phyloP scores from a whole-genome alignment of 53 echinoderm and acorn worm species.

The Holothuria scabra region DNA sequence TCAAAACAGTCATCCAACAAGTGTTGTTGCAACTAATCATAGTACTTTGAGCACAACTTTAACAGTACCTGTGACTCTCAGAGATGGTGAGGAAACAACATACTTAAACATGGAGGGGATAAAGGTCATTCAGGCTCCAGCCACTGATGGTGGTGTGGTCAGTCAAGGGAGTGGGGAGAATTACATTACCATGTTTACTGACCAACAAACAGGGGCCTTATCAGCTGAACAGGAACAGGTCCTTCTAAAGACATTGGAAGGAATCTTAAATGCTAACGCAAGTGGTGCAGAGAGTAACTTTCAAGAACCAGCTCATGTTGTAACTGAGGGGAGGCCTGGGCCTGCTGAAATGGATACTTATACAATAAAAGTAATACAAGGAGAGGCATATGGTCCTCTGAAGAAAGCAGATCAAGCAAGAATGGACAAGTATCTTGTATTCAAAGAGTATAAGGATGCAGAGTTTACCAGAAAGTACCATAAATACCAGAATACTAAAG shows the following conservation, averaged over 20 bases:
- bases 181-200: slow-evolving; percentile 26
- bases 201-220: not conserved
- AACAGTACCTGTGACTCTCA: slow-evolving; percentile 19
- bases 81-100: not conserved
- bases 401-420: slow-evolving; percentile 19
- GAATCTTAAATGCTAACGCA: slow-evolving; percentile 3
- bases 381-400: slow-evolving; percentile 28
- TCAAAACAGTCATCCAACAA: no score
- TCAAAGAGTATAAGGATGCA: slow-evolving; percentile 19
- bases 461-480: slow-evolving; percentile 35
- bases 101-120: slow-evolving; percentile 20
- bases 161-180: slow-evolving; percentile 3
- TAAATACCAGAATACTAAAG: slow-evolving; percentile 38
- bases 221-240: slow-evolving; percentile 38
- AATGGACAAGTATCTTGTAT: slow-evolving; percentile 31
- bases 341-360: not conserved
- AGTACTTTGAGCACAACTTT: no score
- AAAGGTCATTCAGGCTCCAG: not conserved
- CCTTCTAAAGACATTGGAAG: slow-evolving; percentile 17
- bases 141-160: not conserved
- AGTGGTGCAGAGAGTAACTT: slow-evolving; percentile 10
- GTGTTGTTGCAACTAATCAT: no score
- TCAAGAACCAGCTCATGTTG: not conserved
- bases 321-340: slow-evolving; percentile 1
- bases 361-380: not conserved